These are phyloP conservation scores for Gymnorhina tibicen DNA, from an alignment of 2,113 vertebrate genomes.

Conservation along the genomic window DNA sequence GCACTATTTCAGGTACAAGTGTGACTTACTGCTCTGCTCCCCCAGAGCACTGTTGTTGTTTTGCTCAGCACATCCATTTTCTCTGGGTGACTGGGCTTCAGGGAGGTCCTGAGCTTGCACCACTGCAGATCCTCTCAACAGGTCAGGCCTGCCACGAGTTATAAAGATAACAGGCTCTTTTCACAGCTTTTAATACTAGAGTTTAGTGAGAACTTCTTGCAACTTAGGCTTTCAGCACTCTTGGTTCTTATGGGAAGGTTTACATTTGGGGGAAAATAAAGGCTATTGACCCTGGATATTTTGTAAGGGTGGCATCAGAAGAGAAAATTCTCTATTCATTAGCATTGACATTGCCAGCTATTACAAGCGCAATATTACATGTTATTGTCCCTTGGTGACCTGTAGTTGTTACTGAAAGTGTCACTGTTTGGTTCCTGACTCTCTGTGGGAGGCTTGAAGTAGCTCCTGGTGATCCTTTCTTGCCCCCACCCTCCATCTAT, in stretches of 20 bases:
- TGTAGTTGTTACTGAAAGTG: not conserved
- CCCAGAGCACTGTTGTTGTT: rapidly evolving
- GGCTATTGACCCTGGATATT: not conserved
- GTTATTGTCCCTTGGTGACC: not conserved
- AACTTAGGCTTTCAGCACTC: not conserved
- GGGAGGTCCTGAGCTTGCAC: not conserved
- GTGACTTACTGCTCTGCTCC: not conserved
- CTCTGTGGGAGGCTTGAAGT: not conserved
- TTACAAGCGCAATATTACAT: not conserved
- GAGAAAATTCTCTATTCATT: not conserved
- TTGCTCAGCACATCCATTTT: not conserved
- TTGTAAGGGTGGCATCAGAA: not conserved
- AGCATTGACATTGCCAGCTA: not conserved
- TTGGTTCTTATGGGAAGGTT: not conserved
- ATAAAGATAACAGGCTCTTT: not conserved
- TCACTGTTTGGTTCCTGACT: not conserved
- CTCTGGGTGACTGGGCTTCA: not conserved
- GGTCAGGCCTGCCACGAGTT: not conserved
- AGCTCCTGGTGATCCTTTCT: not conserved
- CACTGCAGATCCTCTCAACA: not conserved
- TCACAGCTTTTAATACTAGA: not conserved
- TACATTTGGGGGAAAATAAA: not conserved
- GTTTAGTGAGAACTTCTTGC: not conserved
- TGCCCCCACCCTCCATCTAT: rapidly evolving
- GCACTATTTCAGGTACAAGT: not conserved